Conservation (phyloP, 2,113 vertebrate species). For the Ammodytes marinus region DNA sequence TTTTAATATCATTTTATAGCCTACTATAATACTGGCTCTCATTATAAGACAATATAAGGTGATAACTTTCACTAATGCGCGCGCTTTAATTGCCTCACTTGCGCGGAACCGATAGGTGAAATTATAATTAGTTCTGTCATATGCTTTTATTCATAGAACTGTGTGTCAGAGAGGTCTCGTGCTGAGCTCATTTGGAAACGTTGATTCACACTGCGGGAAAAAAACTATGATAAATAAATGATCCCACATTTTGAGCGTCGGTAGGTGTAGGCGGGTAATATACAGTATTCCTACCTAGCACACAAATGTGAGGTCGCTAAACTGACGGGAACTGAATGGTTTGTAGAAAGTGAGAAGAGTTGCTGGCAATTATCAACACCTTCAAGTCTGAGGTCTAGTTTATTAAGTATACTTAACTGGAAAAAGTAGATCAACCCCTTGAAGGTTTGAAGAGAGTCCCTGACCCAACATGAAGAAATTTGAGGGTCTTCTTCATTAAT, state of each 20-base stretch:
- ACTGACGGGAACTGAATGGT: neutral
- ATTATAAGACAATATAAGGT: slow-evolving; percentile 40
- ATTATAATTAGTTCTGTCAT: slow-evolving; percentile 39
- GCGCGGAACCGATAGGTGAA: neutral
- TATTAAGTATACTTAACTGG: neutral
- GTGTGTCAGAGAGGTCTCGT: neutral
- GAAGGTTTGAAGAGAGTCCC: neutral
- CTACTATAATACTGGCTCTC: slow-evolving; percentile 8
- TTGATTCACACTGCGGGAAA: slow-evolving; percentile 8
- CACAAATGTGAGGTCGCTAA: neutral
- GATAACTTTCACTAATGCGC: slow-evolving; percentile 23
- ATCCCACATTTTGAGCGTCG: neutral
- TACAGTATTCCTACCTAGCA: neutral
- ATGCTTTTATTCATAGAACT: slow-evolving; percentile 18
- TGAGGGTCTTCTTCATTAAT: neutral
- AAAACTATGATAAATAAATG: neutral
- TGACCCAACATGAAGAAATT: neutral
- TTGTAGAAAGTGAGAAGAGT: neutral
- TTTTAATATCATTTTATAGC: slow-evolving; percentile 36
- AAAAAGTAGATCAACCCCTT: neutral
- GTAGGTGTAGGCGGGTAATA: no score
- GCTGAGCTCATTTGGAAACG: neutral
- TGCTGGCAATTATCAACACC: neutral
- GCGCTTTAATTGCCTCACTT: slow-evolving; percentile 24
- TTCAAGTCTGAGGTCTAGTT: neutral